Percentiles rank a stretch among this genome's conserved stretches.
These are phyloP conservation scores for Guaruba guarouba DNA, from an alignment of 2,113 vertebrate species.

Conservation along the genomic window DNA sequence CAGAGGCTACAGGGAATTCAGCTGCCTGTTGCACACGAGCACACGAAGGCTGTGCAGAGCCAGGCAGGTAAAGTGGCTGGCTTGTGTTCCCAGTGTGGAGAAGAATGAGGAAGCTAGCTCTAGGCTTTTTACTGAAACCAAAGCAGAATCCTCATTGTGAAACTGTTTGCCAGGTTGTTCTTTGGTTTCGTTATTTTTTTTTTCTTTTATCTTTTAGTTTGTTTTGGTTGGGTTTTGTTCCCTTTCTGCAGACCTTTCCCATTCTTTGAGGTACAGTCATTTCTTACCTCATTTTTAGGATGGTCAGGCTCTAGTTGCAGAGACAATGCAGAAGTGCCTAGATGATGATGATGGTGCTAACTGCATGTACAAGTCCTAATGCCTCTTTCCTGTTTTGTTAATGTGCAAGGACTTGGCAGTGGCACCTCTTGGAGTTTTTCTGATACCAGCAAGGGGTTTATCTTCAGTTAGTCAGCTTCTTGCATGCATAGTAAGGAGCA, in stretches of 20 bases:
- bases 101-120: not conserved
- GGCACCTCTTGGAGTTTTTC: not conserved
- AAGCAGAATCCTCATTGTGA: not conserved
- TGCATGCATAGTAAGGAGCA: not conserved
- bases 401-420: not conserved
- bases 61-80: not conserved
- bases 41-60: not conserved
- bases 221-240: not conserved
- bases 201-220: not conserved
- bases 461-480: not conserved
- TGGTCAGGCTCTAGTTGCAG: not conserved
- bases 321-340: not conserved
- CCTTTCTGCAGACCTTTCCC: not conserved
- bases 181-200: not conserved
- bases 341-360: not conserved
- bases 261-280: not conserved
- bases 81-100: not conserved
- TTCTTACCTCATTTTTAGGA: not conserved
- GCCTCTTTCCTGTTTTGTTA: not conserved
- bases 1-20: rapidly evolving
- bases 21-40: not conserved
- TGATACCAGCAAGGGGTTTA: not conserved
- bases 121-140: not conserved
- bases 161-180: not conserved
- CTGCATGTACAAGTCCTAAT: not conserved